Evolutionary conservation across 2,888 invertebrate species (phyloP).

Genomic region (Caenorhabditis sulstoni): DNA sequence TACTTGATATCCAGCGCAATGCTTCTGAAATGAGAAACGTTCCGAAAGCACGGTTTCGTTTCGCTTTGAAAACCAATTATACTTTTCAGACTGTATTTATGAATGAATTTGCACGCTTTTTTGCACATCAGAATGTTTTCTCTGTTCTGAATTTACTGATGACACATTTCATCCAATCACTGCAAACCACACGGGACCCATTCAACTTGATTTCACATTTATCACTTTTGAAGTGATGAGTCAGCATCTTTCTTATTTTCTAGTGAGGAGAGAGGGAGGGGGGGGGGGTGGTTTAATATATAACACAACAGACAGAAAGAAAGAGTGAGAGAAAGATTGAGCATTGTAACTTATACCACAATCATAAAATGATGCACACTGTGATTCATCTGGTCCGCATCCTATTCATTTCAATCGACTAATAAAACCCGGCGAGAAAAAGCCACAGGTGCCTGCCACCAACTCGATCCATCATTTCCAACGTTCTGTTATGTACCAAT

Average conservation of each 20-base stretch:
- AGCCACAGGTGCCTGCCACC: not conserved
- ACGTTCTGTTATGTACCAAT: slow-evolving; percentile 39
- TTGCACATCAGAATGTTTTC: too few relatives aligned
- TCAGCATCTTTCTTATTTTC: slow-evolving; percentile 10
- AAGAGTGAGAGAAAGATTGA: not conserved
- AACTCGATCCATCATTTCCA: slow-evolving; percentile 37
- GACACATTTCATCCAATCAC: slow-evolving; percentile 20
- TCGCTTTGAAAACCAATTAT: not conserved
- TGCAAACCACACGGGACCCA: slow-evolving; percentile 16
- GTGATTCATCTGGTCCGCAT: slow-evolving; percentile 57
- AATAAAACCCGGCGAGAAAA: slow-evolving; percentile 35
- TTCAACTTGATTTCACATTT: slow-evolving; percentile 19
- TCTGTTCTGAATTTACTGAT: not conserved
- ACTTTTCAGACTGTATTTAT: slow-evolving; percentile 10
- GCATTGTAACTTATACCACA: slow-evolving; percentile 45
- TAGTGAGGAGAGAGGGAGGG: too few relatives aligned
- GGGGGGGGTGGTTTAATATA: slow-evolving; percentile 10
- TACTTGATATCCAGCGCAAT: not conserved
- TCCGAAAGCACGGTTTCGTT: not conserved
- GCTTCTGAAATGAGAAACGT: not conserved
- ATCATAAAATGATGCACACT: slow-evolving; percentile 51
- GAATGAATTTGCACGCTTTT: slow-evolving; percentile 25
- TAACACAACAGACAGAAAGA: not conserved
- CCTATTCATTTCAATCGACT: slow-evolving; percentile 33
- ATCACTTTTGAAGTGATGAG: slow-evolving; percentile 21